Percentiles rank a stretch among this genome's conserved stretches.
phyloP scores from a whole-genome alignment of 2,797 vertebrate genomes.

The Paratrypauchen microcephalus region DNA sequence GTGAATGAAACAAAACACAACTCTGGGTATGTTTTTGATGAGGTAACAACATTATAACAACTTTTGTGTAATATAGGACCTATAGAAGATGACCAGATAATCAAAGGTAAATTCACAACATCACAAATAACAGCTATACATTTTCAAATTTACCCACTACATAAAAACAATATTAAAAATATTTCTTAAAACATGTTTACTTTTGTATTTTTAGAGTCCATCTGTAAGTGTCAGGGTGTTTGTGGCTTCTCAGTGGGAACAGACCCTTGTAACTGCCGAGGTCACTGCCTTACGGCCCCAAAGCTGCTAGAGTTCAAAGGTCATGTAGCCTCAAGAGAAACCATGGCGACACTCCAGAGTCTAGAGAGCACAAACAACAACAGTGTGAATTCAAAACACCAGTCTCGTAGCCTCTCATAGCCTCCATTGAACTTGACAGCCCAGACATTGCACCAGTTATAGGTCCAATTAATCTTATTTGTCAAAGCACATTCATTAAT shows the following conservation, averaged over 20 bases:
- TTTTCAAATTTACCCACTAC: background rate
- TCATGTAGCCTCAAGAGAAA: slow-evolving; percentile 48
- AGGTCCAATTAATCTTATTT: slow-evolving; percentile 18
- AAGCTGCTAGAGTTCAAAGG: slow-evolving; percentile 56
- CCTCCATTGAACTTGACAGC: slow-evolving; percentile 47
- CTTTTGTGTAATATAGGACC: too few species aligned
- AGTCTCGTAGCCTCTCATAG: background rate
- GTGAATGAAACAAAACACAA: too few species aligned
- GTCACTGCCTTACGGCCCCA: slow-evolving; percentile 65
- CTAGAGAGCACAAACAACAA: slow-evolving; percentile 44
- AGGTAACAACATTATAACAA: too few species aligned
- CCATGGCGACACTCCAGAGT: slow-evolving; percentile 59
- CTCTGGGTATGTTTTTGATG: too few species aligned
- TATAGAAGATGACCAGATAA: too few species aligned
- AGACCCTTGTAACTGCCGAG: slow-evolving; percentile 61
- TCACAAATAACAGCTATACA: background rate
- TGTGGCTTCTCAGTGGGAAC: slow-evolving; percentile 60
- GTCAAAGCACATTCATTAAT: slow-evolving; percentile 29
- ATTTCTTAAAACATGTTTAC: slow-evolving; percentile 28
- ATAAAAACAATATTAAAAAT: background rate
- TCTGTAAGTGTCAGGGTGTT: slow-evolving; percentile 29
- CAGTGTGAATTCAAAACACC: slow-evolving; percentile 19
- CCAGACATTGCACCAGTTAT: slow-evolving; percentile 20
- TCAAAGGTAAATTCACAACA: background rate
- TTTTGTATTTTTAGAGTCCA: slow-evolving; percentile 18